Evolutionary conservation across 2,888 invertebrate species (phyloP), one percentile per base, ranked within the genome.

Genomic region (Tinea trinotella): DNA sequence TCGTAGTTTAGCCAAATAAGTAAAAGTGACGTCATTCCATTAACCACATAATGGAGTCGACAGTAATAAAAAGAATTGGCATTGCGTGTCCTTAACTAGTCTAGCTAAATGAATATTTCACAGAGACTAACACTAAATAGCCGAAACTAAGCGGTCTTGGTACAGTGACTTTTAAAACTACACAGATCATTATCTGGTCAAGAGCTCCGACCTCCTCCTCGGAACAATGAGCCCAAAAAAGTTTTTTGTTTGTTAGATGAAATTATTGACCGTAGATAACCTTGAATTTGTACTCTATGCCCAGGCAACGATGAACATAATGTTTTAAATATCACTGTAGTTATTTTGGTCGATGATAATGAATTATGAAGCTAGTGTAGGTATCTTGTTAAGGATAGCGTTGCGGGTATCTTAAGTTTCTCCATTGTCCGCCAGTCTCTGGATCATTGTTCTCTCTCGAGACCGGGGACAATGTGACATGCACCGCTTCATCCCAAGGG

Each of bases 391-490:
- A 24, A 24, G 50, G 24, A 15, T 4, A 46, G 20, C 3, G 20
- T 18, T 18, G 34, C 19, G 19, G 20, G 13, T 17, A 13, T 35
- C 44, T 55, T 24, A 52, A 49, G 55, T 55, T 55, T 19, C 52
- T 9, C 30, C 48, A 18, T 52, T 55, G 52, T 52, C 22, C 9
- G 20, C 4, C 2, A 3, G 7, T 17, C 49, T 12, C 49, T n/a
- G 49, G 44, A 17, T 17, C 12, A 13, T 17, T 13, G 44, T 44
- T 17, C 44, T 46, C 18, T 17, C 74, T 70, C 67, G 52, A 62
- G 56, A 59, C 57, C 59, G 56, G 60, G 58, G 62, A 79, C 77
- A 79, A 77, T 79, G 64, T 64, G 78, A 70, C 68, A 80, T 75
- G 77, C 76, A 68, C 63, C 56, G 59, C 57, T 55, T 56, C 67